Conservation (phyloP, 2,797 vertebrate species). For the Hydrolagus colliei region DNA sequence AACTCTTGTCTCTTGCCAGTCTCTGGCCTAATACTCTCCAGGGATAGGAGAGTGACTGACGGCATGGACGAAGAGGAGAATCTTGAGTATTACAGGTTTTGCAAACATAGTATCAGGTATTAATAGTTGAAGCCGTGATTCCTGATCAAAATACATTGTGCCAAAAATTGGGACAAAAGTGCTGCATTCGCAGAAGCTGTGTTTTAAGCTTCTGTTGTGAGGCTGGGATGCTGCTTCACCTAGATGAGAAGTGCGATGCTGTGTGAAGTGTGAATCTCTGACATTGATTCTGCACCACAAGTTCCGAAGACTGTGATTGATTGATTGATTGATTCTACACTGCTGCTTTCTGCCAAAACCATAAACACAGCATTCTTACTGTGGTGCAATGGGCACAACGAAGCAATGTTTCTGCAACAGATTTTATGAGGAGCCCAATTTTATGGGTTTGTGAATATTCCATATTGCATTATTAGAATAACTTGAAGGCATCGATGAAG, state of each 20-base stretch:
- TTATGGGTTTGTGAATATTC: slow-evolving; percentile 2
- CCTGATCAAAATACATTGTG: neutral
- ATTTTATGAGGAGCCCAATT: neutral
- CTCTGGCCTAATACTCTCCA: too few species aligned
- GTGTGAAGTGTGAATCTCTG: neutral
- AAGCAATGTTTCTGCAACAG: neutral
- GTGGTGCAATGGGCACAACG: too few species aligned
- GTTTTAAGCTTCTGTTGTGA: neutral
- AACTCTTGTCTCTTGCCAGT: too few species aligned
- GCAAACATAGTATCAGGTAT: too few species aligned
- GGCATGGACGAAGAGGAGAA: too few species aligned
- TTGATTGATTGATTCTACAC: neutral
- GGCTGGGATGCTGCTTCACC: neutral
- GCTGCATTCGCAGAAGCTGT: neutral
- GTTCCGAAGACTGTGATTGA: neutral
- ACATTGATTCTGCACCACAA: neutral
- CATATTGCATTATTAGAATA: slow-evolving; percentile 1
- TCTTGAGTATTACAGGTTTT: too few species aligned
- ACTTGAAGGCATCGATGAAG: neutral
- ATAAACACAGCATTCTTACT: neutral
- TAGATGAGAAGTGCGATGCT: neutral
- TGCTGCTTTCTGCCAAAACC: neutral
- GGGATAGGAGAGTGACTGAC: too few species aligned
- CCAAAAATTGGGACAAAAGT: neutral
- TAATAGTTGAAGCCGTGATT: neutral